Evolutionary conservation across 2,797 vertebrate genomes (phyloP).

Genomic region (Paratrypauchen microcephalus): DNA sequence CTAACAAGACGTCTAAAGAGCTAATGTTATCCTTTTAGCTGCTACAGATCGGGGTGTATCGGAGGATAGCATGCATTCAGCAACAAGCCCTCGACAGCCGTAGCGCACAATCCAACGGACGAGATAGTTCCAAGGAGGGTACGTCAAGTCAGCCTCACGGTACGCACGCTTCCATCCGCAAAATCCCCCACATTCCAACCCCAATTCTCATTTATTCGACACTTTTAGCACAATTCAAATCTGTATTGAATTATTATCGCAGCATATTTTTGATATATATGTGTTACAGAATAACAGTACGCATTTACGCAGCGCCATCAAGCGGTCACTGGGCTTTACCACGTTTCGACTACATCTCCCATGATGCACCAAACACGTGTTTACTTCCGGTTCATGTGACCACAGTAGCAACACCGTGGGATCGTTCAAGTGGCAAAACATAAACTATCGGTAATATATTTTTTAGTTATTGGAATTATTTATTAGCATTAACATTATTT

Average conservation of each 20-base stretch:
- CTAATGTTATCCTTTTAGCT: conserved; percentile 18
- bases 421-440: conserved; percentile 28
- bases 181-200: background rate
- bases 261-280: background rate
- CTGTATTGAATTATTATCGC: background rate
- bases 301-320: conserved; percentile 4
- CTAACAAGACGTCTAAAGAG: conserved; percentile 16
- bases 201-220: background rate
- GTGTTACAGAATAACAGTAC: background rate
- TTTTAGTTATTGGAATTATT: background rate
- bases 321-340: accelerated
- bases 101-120: conserved; percentile 19
- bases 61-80: conserved; percentile 51
- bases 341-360: conserved; percentile 50
- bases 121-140: conserved; percentile 32
- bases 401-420: background rate
- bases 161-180: conserved; percentile 21
- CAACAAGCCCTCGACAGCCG: conserved; percentile 33
- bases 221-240: background rate
- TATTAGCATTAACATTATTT: background rate
- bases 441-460: background rate
- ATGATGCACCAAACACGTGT: background rate
- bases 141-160: conserved; percentile 30
- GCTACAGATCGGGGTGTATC: conserved; percentile 35
- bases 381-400: conserved; percentile 53